Evolutionary conservation across 2,113 vertebrate species (phyloP).

Genomic region (Cryptotis parvus): DNA sequence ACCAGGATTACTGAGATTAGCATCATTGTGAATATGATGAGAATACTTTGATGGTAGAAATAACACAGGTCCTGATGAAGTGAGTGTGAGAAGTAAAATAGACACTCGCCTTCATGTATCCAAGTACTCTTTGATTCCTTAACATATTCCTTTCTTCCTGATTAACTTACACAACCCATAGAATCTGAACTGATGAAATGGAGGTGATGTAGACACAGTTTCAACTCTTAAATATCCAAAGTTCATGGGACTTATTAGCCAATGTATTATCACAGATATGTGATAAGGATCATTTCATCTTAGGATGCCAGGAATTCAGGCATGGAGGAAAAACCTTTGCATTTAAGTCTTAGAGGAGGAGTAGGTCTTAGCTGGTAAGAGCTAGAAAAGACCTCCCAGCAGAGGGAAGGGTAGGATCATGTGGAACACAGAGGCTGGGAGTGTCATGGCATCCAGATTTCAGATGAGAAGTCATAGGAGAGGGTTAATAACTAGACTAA

Average conservation of each 20-base stretch:
- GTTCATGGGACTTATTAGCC: not conserved
- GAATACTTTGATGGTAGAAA: slow-evolving; percentile 18
- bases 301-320: not conserved
- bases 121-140: slow-evolving; percentile 11
- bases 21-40: not conserved
- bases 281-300: not conserved
- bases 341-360: not conserved
- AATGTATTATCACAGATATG: not conserved
- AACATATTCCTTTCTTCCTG: slow-evolving; percentile 6
- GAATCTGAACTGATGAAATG: not conserved
- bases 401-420: too few relatives aligned
- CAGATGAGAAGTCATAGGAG: not conserved
- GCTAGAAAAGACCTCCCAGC: not conserved
- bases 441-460: not conserved
- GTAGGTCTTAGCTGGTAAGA: not conserved
- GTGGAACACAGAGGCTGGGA: not conserved
- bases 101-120: not conserved
- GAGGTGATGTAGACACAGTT: not conserved
- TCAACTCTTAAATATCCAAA: not conserved
- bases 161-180: slow-evolving; percentile 33
- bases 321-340: not conserved
- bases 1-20: not conserved
- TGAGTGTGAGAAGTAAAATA: slow-evolving; percentile 15
- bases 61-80: not conserved
- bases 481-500: not conserved